Evolutionary conservation across 2,888 invertebrate species (phyloP).

Genomic region (Papilio gigon): DNA sequence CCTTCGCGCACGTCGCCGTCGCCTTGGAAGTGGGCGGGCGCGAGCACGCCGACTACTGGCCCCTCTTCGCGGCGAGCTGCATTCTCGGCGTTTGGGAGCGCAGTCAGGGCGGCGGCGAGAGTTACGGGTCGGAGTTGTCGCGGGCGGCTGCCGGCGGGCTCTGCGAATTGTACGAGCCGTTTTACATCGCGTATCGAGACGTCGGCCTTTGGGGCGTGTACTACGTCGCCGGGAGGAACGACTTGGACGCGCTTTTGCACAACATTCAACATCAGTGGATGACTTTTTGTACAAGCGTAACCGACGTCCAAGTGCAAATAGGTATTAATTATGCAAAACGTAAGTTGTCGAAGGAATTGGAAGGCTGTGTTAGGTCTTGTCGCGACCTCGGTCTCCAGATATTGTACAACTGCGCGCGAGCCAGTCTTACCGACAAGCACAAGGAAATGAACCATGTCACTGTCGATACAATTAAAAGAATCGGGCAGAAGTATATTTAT

Average conservation of each 20-base stretch:
- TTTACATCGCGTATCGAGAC: constrained; percentile 70
- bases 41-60: constrained; percentile 58
- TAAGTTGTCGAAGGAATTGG: constrained; percentile 54
- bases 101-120: constrained; percentile 57
- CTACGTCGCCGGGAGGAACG: constrained; percentile 59
- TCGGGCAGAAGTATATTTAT: constrained; percentile 62
- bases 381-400: constrained; percentile 66
- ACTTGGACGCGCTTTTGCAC: constrained; percentile 64
- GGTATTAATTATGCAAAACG: constrained; percentile 61
- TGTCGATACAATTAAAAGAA: constrained; percentile 44
- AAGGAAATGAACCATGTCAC: constrained; percentile 41
- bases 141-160: constrained; percentile 54
- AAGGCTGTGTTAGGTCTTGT: constrained; percentile 59
- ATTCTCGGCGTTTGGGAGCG: constrained; percentile 71
- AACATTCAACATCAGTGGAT: constrained; percentile 69
- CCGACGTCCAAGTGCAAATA: constrained; percentile 57
- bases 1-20: constrained; percentile 69
- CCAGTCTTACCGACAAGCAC: constrained; percentile 47
- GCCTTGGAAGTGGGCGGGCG: constrained; percentile 75
- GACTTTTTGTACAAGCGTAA: constrained; percentile 61
- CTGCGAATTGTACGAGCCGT: constrained; percentile 70
- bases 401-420: constrained; percentile 56
- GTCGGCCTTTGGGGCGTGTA: constrained; percentile 78
- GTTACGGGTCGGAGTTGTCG: constrained; percentile 59
- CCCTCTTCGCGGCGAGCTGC: constrained; percentile 62